These are phyloP conservation scores for Polyergus mexicanus DNA, from an alignment of 1,140 invertebrate species.

Conservation along the genomic window DNA sequence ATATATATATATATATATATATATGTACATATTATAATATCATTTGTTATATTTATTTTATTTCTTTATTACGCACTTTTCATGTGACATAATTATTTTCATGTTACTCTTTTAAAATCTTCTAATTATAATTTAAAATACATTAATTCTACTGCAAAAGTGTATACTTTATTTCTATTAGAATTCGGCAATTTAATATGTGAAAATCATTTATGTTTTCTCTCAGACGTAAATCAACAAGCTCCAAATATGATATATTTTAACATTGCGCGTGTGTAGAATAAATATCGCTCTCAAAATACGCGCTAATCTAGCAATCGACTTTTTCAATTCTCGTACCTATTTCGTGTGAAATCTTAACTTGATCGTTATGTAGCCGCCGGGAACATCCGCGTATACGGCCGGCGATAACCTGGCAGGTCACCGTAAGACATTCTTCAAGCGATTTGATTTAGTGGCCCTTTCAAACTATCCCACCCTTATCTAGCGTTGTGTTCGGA, in stretches of 20 bases:
- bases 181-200: neutral
- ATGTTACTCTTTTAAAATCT: neutral
- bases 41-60: neutral
- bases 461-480: constrained; percentile 28
- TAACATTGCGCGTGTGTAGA: neutral
- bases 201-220: neutral
- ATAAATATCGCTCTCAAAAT: neutral
- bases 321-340: constrained; percentile 2
- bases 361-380: constrained; percentile 11
- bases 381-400: constrained; percentile 24
- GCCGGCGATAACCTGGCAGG: constrained; percentile 62
- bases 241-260: neutral
- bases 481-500: constrained; percentile 43
- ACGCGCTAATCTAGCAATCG: neutral
- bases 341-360: constrained; percentile 28
- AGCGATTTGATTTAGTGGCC: constrained; percentile 77
- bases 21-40: too few species aligned
- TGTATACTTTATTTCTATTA: neutral
- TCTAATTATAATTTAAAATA: neutral
- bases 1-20: too few species aligned
- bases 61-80: neutral
- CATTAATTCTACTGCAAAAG: neutral
- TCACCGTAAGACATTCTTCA: constrained; percentile 79
- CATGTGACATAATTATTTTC: neutral
- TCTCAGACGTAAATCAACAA: neutral